phyloP scores from a whole-genome alignment of 2,113 vertebrate genomes.

The Laterallus jamaicensis region DNA sequence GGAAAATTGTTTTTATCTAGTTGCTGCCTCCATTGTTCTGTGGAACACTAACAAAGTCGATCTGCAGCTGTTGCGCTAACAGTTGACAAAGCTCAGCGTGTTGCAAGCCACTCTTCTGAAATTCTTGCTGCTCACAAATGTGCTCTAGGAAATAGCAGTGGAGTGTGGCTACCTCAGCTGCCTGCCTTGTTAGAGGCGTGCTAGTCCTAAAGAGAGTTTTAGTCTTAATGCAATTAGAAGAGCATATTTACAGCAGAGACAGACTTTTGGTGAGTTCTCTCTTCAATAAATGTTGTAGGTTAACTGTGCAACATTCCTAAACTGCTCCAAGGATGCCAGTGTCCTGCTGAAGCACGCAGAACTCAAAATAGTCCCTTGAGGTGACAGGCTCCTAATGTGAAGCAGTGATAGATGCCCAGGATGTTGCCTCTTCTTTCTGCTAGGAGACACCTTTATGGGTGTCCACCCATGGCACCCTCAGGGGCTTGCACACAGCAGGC shows the following conservation, averaged over 20 bases:
- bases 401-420: neutral
- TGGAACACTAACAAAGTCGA: neutral
- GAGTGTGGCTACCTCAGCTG: no score
- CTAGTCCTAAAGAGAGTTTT: neutral
- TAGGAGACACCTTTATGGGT: no score
- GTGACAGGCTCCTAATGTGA: neutral
- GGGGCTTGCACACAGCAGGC: neutral
- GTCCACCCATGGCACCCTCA: rapidly evolving
- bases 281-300: neutral
- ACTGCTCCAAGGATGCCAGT: neutral
- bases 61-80: neutral
- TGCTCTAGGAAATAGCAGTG: neutral
- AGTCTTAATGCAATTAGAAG: neutral
- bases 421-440: neutral
- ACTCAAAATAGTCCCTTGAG: neutral
- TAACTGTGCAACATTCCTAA: neutral
- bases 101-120: neutral
- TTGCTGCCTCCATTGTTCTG: neutral
- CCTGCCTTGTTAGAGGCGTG: neutral
- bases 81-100: neutral
- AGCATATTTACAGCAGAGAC: no score
- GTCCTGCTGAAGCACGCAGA: neutral
- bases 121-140: neutral
- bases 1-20: neutral
- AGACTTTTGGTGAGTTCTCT: neutral